Base-by-base conservation (phyloP, 2,113 vertebrate species). In the Lepus timidus region DNA sequence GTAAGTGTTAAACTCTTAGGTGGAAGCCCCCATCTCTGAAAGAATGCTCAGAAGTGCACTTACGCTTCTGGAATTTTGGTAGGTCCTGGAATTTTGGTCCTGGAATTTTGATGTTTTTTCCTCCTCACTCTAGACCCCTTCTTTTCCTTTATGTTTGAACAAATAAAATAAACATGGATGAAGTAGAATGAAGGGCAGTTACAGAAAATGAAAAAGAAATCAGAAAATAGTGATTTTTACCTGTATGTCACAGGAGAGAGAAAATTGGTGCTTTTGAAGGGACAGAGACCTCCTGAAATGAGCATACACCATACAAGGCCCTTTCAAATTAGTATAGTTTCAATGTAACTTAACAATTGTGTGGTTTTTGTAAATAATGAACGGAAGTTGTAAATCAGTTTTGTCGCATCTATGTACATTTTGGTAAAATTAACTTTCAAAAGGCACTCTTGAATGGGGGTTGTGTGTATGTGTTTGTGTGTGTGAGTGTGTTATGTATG, bases 321-420 rank as follows among this genome's bases (percentile, higher is more conserved):
- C n/a, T 39, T 25, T 55, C 10, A 12, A 5, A 3, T 8, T 49
- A 25, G 29, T 36, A 44, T 9, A n/a, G 36, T 67, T 67, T 33
- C 20, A 14, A 6, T 73, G 6, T 20, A 6, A 31, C 39, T n/a
- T 58, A 49, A 25, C 64, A 44, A 4, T 67, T 52, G 4, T 58
- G 55, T 58, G 10, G 14, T 17, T 17, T 61, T 80, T 29, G 25
- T 29, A 83, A 65, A 55, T 25, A 33, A 9, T 19, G 31, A 22
- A 16, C 61, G 20, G 12, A 76, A 81, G n/a, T 44, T 64, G 12
- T 27, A 68, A 86, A 5, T 79, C 65, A 31, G 31, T 25, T 20
- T 13, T 29, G 29, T 36, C 0, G 83, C 1, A 19, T 49, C 36
- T n/a, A 0, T 9, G 25, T 36, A 20, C 6, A 0, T 62, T 74